Evolutionary conservation across 1,140 invertebrate genomes (phyloP).

Genomic region (Chironomus tepperi): DNA sequence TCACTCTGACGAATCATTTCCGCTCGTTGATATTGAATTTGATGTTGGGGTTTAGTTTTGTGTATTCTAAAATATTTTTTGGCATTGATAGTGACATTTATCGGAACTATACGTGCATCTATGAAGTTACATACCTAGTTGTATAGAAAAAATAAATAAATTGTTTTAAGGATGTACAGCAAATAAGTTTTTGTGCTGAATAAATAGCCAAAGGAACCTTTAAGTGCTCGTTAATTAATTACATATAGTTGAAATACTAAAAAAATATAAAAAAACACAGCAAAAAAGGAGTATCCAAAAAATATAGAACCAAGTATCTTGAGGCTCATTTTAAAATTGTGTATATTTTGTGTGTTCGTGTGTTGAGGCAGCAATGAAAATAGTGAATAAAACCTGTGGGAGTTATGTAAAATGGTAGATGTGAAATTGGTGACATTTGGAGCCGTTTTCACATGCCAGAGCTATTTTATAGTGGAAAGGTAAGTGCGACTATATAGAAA

Average conservation of each 20-base stretch:
- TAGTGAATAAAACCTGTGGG: background rate
- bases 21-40: no score
- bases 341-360: background rate
- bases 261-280: no score
- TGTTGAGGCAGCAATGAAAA: background rate
- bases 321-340: background rate
- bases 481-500: background rate
- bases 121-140: no score
- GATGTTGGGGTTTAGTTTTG: no score
- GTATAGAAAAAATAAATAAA: no score
- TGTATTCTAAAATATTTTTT: no score
- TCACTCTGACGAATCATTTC: no score
- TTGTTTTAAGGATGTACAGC: no score
- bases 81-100: no score
- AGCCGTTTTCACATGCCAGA: constrained; percentile 12
- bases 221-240: background rate
- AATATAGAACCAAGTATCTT: background rate
- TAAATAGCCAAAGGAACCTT: background rate
- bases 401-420: constrained; percentile 17
- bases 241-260: background rate
- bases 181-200: background rate
- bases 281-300: background rate
- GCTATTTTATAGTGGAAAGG: constrained; percentile 17
- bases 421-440: background rate
- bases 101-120: no score